A percentile compares a stretch with the other conserved stretches of the same genome.
Evolutionary conservation across 1,140 invertebrate genomes (phyloP).

Genomic region (Lithobius niger): DNA sequence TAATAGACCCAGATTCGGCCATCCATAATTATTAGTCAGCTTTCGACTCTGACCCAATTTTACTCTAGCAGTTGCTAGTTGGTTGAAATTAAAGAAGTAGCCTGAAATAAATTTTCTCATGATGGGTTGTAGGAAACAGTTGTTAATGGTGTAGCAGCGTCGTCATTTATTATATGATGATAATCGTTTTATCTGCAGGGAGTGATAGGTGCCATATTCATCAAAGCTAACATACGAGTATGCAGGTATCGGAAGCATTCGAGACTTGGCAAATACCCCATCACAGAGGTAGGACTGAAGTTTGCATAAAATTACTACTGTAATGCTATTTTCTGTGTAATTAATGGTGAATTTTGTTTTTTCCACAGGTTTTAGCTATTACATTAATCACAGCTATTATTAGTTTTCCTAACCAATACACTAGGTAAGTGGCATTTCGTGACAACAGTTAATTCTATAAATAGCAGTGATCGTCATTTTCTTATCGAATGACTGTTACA

Average conservation of each 20-base stretch:
- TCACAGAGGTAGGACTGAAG: conserved; percentile 56
- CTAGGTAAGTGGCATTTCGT: conserved; percentile 28
- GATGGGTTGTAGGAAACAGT: too few species aligned
- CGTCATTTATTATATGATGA: too few species aligned
- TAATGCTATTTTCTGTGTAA: neutral
- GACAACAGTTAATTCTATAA: conserved; percentile 18
- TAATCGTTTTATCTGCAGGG: too few species aligned
- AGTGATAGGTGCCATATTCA: conserved; percentile 91
- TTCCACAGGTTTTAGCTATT: conserved; percentile 58
- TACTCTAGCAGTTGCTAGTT: too few species aligned
- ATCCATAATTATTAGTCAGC: too few species aligned
- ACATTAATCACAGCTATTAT: conserved; percentile 85
- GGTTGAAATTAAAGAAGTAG: too few species aligned
- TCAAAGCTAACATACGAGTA: conserved; percentile 92
- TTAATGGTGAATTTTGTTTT: neutral
- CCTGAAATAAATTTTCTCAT: too few species aligned
- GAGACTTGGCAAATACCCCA: conserved; percentile 91
- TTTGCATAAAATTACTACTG: conserved; percentile 9
- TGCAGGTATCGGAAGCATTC: conserved; percentile 88
- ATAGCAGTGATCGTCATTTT: conserved; percentile 8
- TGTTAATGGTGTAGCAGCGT: too few species aligned
- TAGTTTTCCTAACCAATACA: conserved; percentile 94
- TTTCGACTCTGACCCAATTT: too few species aligned
- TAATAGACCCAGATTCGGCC: too few species aligned
- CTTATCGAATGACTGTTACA: neutral